phyloP scores from a whole-genome alignment of 1,140 invertebrate species.

The Trichoplusia ni region DNA sequence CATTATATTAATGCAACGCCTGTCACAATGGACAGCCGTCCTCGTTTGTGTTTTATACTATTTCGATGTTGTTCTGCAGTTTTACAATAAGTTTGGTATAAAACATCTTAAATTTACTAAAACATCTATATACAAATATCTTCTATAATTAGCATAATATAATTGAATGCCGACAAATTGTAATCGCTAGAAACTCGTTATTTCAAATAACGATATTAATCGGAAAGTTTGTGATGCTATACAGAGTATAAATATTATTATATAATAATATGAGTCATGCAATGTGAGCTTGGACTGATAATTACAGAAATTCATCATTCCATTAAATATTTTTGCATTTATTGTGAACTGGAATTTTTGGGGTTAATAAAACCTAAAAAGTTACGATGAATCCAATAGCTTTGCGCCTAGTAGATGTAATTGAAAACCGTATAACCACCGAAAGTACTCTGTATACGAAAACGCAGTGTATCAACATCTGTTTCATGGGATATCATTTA shows the following conservation, averaged over 20 bases:
- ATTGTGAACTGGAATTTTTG: not conserved
- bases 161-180: not conserved
- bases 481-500: too few species aligned
- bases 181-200: constrained; percentile 1
- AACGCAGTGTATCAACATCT: not conserved
- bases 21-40: constrained; percentile 37
- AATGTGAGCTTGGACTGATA: constrained; percentile 60
- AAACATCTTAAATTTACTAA: constrained; percentile 4
- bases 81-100: constrained; percentile 21
- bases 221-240: constrained; percentile 6
- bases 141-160: constrained; percentile 21
- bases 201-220: not conserved
- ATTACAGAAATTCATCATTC: constrained; percentile 56
- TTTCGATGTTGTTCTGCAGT: constrained; percentile 31
- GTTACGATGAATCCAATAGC: not conserved
- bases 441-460: not conserved
- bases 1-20: constrained; percentile 31
- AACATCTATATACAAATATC: too few species aligned
- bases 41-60: constrained; percentile 44
- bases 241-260: constrained; percentile 24
- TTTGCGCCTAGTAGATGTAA: not conserved
- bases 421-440: not conserved
- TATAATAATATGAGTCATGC: constrained; percentile 1
- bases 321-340: constrained; percentile 55
- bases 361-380: not conserved